Conservation (phyloP, 2,797 vertebrate genomes). For the Melanotaenia nigrans region DNA sequence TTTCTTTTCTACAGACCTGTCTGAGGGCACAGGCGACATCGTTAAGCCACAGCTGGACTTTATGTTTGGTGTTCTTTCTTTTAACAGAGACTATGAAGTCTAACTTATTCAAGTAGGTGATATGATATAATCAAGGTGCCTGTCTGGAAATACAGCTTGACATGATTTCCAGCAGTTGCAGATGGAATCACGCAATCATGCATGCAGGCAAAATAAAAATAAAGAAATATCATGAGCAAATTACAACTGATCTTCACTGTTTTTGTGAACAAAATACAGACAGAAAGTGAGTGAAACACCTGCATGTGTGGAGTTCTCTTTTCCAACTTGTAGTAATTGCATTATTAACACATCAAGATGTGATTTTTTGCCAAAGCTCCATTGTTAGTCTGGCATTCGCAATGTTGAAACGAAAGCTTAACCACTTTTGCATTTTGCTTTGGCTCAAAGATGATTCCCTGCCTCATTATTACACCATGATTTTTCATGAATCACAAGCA, state of each 20-base stretch:
- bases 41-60: neutral
- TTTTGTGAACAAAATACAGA: neutral
- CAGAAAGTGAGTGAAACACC: neutral
- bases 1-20: neutral
- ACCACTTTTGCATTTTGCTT: neutral
- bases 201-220: too few species aligned
- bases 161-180: neutral
- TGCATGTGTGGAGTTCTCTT: neutral
- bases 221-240: neutral
- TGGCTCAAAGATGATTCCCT: neutral
- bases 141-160: neutral
- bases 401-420: conserved; percentile 1
- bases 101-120: neutral
- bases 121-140: neutral
- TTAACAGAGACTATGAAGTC: neutral
- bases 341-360: neutral
- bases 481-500: conserved; percentile 28
- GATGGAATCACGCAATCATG: neutral
- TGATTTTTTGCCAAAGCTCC: conserved; percentile 13
- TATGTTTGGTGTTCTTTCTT: too few species aligned
- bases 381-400: conserved; percentile 8
- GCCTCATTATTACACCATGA: neutral
- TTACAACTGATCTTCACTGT: neutral
- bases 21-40: neutral
- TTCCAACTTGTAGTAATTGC: neutral